Base-by-base conservation (phyloP, 2,113 vertebrate species). In the Dromaius novaehollandiae region DNA sequence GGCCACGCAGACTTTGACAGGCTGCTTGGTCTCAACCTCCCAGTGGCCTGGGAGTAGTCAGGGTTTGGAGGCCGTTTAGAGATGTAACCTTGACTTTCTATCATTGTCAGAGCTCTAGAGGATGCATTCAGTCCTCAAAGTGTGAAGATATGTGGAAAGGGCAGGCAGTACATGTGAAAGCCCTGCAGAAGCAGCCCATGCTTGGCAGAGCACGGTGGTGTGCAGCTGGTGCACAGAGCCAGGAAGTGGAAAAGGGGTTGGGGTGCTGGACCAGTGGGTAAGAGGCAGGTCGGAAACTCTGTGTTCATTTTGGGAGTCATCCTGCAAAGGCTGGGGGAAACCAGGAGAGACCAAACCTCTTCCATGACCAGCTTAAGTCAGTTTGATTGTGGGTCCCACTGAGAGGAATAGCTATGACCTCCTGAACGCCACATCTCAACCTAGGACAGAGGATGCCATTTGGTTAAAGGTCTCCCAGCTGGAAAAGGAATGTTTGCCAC, bases 1-100 rank as follows among this genome's bases (percentile, higher is more conserved):
- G 55, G 28, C n/a, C 2, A 1, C 30, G 51, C 0, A 0, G 4
- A 42, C 28, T 89, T 21, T 73, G 53, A 82, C 13, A n/a, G 56
- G 7, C 53, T 14, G 5, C 40, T 83, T 73, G 9, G 28, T 55
- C 32, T 76, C 24, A 5, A 42, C 9, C 17, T 93, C 36, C 18
- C 48, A 30, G 36, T 82, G 9, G 69, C 25, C n/a, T 82, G 40
- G 11, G 32, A 66, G 17, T 30, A 34, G 22, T 2, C 80, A 44
- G 20, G 24, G 58, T 82, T 66, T 74, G 68, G 58, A 74, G 22
- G 18, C 6, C 15, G 13, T 86, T 82, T 88, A 44, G 63, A 61
- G 48, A 34, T 10, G 15, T 12, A 38, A 0, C 19, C 10, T 4
- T 58, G 34, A 12, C 1, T 76, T 86, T 80, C 22, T 56, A 0